Evolutionary conservation across 2,888 invertebrate species (phyloP).

Genomic region (Lutraria lutraria): DNA sequence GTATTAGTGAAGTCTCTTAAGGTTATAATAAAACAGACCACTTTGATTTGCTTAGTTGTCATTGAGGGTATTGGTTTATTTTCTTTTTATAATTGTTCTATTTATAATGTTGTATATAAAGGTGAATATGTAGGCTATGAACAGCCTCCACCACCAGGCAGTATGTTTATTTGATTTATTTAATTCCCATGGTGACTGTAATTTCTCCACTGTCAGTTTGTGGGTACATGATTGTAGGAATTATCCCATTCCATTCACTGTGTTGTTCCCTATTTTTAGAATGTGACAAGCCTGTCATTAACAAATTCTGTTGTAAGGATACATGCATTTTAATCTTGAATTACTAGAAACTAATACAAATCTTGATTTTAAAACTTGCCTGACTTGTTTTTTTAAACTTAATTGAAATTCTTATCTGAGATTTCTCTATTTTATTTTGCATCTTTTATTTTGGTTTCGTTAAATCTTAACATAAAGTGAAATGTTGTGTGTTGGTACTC

Average conservation of each 20-base stretch:
- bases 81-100: background rate
- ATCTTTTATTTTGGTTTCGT: background rate
- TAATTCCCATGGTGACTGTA: background rate
- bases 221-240: background rate
- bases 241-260: background rate
- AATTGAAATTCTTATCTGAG: no score
- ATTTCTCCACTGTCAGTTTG: background rate
- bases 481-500: no score
- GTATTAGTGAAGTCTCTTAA: no score
- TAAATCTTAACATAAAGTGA: background rate
- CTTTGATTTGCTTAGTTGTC: no score
- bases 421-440: no score
- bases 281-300: background rate
- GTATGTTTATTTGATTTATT: conserved; percentile 66
- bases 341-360: no score
- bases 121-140: conserved; percentile 46
- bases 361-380: no score
- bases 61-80: background rate
- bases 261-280: background rate
- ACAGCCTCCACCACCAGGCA: conserved; percentile 76
- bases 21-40: no score
- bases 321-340: no score
- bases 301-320: no score
- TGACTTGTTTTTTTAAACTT: no score
- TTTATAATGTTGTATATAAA: background rate